These are phyloP conservation scores for Adelosebastes latens DNA, from an alignment of 2,797 vertebrate genomes.

Conservation along the genomic window DNA sequence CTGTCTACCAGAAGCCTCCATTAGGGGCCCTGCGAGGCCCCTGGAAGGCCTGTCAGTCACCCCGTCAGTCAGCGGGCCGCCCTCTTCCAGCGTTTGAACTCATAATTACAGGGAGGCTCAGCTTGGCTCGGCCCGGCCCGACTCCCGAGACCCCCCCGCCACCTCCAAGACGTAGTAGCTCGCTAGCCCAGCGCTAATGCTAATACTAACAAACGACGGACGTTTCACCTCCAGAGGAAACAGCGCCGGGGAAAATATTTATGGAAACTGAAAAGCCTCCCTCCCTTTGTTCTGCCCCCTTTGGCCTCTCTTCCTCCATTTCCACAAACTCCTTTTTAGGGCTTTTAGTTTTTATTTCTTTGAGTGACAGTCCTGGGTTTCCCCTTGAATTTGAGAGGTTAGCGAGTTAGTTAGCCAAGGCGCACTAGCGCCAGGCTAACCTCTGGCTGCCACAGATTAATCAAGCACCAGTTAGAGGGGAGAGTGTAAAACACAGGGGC, in stretches of 20 bases:
- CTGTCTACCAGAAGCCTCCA: conserved; percentile 84
- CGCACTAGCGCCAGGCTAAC: conserved; percentile 47
- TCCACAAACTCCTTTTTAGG: conserved; percentile 43
- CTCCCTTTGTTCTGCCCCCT: conserved; percentile 19
- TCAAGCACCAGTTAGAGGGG: conserved; percentile 72
- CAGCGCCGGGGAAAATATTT: conserved; percentile 71
- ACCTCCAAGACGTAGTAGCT: neutral
- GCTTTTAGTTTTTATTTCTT: conserved; percentile 41
- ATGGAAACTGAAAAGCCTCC: conserved; percentile 69
- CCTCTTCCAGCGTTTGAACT: conserved; percentile 82
- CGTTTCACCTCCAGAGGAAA: conserved; percentile 72
- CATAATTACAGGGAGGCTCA: conserved; percentile 84
- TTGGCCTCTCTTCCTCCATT: conserved; percentile 50
- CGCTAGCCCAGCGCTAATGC: conserved; percentile 67
- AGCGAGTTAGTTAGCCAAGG: conserved; percentile 28
- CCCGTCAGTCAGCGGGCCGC: conserved; percentile 67
- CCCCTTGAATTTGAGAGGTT: conserved; percentile 20
- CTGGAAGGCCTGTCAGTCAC: conserved; percentile 81
- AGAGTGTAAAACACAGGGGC: conserved; percentile 65
- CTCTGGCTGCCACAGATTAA: conserved; percentile 63
- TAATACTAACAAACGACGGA: conserved; percentile 75
- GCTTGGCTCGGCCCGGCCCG: conserved; percentile 40
- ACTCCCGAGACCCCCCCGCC: conserved; percentile 14
- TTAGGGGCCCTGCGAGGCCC: conserved; percentile 79
- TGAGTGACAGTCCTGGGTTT: conserved; percentile 56